phyloP scores from a whole-genome alignment of 2,113 vertebrate species.

The Pongo pygmaeus region DNA sequence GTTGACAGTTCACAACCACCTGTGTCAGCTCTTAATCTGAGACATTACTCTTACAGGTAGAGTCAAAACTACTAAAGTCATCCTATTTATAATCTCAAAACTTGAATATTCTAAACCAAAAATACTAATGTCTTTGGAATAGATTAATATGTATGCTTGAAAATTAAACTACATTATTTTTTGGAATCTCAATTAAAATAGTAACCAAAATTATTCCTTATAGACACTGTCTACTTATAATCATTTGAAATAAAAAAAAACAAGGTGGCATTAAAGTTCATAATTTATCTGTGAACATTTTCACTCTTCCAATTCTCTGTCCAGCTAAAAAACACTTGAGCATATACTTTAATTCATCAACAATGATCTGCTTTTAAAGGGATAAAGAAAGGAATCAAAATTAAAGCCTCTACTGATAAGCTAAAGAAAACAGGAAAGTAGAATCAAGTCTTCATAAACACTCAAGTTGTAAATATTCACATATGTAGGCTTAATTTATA shows the following conservation, averaged over 20 bases:
- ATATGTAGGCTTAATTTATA: slow-evolving; percentile 64
- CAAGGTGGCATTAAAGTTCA: slow-evolving; percentile 68
- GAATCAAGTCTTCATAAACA: slow-evolving; percentile 56
- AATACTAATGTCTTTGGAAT: slow-evolving; percentile 9
- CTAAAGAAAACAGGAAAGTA: slow-evolving; percentile 56
- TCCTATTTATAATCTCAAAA: slow-evolving; percentile 49
- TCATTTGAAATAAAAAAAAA: not conserved
- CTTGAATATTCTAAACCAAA: slow-evolving; percentile 56
- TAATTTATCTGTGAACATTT: slow-evolving; percentile 59
- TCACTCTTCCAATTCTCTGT: slow-evolving; percentile 52
- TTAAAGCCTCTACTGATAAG: slow-evolving; percentile 63
- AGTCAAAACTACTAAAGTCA: not conserved
- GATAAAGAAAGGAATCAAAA: slow-evolving; percentile 80
- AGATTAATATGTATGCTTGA: slow-evolving; percentile 29
- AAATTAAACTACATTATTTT: slow-evolving; percentile 7
- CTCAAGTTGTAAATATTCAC: slow-evolving; percentile 35
- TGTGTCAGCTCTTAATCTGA: slow-evolving; percentile 56
- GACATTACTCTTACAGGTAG: slow-evolving; percentile 59
- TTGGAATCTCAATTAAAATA: slow-evolving; percentile 44
- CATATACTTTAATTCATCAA: slow-evolving; percentile 73
- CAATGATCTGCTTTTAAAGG: slow-evolving; percentile 72
- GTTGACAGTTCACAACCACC: slow-evolving; percentile 51
- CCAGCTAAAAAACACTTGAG: slow-evolving; percentile 56
- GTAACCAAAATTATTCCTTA: slow-evolving; percentile 34
- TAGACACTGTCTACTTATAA: slow-evolving; percentile 60